Conservation (phyloP, 2,797 vertebrate species). For the Cirrhinus mrigala region DNA sequence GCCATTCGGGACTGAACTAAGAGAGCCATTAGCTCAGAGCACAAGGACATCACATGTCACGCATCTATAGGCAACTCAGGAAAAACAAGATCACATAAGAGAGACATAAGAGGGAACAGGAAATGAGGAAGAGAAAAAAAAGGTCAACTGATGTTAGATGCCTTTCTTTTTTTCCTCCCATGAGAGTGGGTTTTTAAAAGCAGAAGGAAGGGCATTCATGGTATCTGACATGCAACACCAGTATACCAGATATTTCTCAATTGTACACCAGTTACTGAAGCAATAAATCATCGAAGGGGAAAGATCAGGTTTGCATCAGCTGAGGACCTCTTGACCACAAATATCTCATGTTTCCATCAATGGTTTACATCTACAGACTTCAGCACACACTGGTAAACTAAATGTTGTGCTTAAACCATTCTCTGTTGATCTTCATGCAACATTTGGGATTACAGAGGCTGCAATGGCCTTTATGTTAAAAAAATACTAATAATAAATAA, state of each 20-base stretch:
- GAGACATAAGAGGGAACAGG: not conserved
- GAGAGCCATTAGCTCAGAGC: not conserved
- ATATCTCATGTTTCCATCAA: slow-evolving; percentile 11
- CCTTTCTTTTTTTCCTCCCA: not conserved
- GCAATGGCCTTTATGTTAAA: not conserved
- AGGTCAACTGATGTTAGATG: not conserved
- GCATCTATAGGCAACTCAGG: not conserved
- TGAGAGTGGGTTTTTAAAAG: not conserved
- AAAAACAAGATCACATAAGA: slow-evolving; percentile 12
- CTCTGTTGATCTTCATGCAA: not conserved
- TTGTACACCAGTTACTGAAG: not conserved
- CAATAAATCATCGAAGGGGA: not conserved
- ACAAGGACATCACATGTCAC: slow-evolving; percentile 31
- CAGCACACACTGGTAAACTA: not conserved
- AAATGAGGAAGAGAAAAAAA: not conserved
- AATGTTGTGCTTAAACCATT: not conserved
- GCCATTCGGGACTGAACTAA: not conserved
- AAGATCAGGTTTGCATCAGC: not conserved
- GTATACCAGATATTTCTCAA: not conserved
- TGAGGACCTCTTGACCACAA: slow-evolving; percentile 1
- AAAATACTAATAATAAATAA: not conserved
- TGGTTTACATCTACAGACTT: not conserved
- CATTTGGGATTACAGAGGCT: no score
- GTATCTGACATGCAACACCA: not conserved
- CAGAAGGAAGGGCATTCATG: not conserved